Conservation (phyloP, 1,140 invertebrate genomes). For the Cataglyphis hispanica region DNA sequence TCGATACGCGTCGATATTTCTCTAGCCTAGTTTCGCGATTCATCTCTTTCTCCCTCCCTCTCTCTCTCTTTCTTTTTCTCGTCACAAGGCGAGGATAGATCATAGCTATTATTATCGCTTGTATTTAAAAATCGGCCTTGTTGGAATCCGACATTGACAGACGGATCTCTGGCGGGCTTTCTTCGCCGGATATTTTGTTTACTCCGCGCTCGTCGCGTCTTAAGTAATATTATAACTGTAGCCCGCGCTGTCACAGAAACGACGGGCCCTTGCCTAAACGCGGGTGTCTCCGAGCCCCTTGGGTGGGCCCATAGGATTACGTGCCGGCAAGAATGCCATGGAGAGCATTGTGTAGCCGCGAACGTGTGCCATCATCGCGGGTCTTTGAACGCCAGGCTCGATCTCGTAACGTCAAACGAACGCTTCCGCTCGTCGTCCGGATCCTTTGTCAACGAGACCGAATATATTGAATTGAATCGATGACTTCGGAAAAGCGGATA, state of each 20-base stretch:
- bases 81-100: not conserved
- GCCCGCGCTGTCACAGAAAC: conserved; percentile 49
- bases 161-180: not conserved
- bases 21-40: not conserved
- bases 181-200: conserved; percentile 29
- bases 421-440: conserved; percentile 45
- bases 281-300: conserved; percentile 44
- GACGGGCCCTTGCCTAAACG: conserved; percentile 26
- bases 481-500: not conserved
- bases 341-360: conserved; percentile 49
- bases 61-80: no score
- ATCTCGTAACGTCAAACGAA: conserved; percentile 64
- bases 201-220: conserved; percentile 52
- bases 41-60: not conserved
- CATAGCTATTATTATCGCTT: conserved; percentile 11
- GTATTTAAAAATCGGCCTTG: conserved; percentile 24
- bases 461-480: not conserved
- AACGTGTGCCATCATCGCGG: conserved; percentile 46
- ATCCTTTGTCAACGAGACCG: not conserved
- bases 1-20: not conserved
- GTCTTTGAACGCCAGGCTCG: conserved; percentile 11
- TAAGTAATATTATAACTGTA: conserved; percentile 68
- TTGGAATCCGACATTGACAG: not conserved
- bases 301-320: conserved; percentile 69
- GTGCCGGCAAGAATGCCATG: conserved; percentile 64